Percentiles rank a stretch among this genome's conserved stretches.
Evolutionary conservation across 2,888 invertebrate genomes (phyloP).

Genomic region (Melinaea menophilus): DNA sequence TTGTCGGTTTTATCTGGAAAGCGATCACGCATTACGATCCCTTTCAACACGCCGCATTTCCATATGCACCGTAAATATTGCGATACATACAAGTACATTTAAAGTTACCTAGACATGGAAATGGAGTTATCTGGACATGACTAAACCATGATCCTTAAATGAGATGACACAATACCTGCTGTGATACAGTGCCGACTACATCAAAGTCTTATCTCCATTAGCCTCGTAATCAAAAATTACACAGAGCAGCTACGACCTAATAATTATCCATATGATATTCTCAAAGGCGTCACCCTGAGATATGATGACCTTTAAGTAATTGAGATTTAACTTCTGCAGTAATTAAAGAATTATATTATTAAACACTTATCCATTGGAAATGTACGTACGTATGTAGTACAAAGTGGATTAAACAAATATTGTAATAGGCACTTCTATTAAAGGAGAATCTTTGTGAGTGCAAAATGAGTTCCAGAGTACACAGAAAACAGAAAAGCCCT

Average conservation of each 20-base stretch:
- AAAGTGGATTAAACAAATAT: constrained; percentile 3
- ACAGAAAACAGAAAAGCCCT: constrained; percentile 10
- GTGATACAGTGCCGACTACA: background rate
- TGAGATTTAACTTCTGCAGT: too few species aligned
- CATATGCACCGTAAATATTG: constrained; percentile 62
- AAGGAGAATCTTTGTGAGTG: background rate
- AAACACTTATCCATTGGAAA: too few species aligned
- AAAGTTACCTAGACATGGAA: constrained; percentile 36
- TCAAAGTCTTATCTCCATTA: background rate
- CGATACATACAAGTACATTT: constrained; percentile 48
- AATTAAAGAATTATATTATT: too few species aligned
- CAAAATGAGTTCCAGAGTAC: background rate
- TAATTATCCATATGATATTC: too few species aligned
- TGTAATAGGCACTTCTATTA: constrained; percentile 9
- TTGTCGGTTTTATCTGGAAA: constrained; percentile 57
- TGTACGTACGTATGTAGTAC: too few species aligned
- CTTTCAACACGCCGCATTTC: constrained; percentile 58
- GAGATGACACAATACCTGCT: background rate
- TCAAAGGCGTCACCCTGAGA: too few species aligned
- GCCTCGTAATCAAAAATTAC: too few species aligned
- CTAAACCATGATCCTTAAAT: constrained; percentile 8
- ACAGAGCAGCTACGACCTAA: too few species aligned
- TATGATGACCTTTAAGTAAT: too few species aligned
- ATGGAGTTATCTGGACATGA: constrained; percentile 14
- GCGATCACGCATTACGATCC: constrained; percentile 65